Evolutionary conservation across 2,797 vertebrate genomes (phyloP).

Genomic region (Moxostoma hubbsi): DNA sequence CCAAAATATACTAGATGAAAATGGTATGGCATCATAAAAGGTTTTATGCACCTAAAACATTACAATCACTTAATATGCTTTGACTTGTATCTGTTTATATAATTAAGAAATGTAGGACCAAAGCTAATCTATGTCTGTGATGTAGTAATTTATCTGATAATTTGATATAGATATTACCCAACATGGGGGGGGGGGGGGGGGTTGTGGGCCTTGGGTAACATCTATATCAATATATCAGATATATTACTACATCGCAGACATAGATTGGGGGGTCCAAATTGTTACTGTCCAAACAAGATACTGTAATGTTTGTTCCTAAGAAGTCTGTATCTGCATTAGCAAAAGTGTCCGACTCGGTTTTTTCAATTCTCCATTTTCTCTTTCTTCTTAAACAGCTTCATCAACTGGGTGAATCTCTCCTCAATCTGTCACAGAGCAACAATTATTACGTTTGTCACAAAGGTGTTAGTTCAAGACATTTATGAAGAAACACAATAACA

Average conservation of each 20-base stretch:
- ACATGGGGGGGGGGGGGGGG: no score
- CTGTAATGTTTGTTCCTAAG: not conserved
- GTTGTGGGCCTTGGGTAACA: no score
- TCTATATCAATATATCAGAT: no score
- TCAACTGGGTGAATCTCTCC: conserved; percentile 90
- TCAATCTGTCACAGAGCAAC: conserved; percentile 79
- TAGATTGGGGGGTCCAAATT: no score
- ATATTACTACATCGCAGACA: no score
- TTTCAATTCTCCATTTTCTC: conserved; percentile 79
- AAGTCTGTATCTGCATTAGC: not conserved
- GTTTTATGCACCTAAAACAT: not conserved
- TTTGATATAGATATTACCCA: no score
- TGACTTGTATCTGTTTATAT: not conserved
- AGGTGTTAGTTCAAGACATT: not conserved
- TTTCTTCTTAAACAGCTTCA: conserved; percentile 96
- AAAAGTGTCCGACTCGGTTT: not conserved
- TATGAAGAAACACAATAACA: not conserved
- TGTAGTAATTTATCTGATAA: no score
- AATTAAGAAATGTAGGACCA: not conserved
- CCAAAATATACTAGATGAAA: not conserved
- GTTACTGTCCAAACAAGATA: no score
- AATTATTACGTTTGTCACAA: not conserved
- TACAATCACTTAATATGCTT: not conserved
- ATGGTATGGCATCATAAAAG: not conserved
- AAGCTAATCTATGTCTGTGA: no score